phyloP scores from a whole-genome alignment of 53 echinoderm and acorn worm species.

The Holothuria leucospilota region DNA sequence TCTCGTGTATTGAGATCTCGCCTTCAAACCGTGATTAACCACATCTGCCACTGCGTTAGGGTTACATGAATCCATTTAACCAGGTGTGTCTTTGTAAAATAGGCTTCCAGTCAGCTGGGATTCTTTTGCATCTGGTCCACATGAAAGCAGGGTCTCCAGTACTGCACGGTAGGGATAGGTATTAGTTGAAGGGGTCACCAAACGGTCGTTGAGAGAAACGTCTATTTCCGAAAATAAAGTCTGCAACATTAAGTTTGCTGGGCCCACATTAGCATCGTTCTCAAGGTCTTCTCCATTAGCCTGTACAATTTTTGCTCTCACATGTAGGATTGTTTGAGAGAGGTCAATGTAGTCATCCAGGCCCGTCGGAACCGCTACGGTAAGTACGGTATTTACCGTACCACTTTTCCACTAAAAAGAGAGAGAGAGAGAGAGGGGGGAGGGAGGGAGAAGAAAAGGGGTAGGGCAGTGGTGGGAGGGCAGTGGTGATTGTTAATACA shows the following conservation, averaged over 20 bases:
- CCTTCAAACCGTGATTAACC: constrained; percentile 22
- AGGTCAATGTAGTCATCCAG: constrained; percentile 71
- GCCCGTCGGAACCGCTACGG: no score
- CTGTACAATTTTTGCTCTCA: constrained; percentile 52
- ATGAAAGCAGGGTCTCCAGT: constrained; percentile 61
- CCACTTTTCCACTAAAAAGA: no score
- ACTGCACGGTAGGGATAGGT: not conserved
- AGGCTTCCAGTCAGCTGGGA: constrained; percentile 43
- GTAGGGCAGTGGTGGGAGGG: no score
- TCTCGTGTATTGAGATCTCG: not conserved
- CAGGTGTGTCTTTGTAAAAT: not conserved
- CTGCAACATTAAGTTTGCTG: constrained; percentile 64
- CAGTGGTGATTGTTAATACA: no score
- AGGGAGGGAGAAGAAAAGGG: no score
- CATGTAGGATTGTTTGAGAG: constrained; percentile 54
- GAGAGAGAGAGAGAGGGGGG: no score
- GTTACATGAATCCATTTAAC: not conserved
- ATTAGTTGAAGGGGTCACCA: constrained; percentile 50
- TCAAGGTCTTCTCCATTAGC: constrained; percentile 56
- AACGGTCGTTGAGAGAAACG: constrained; percentile 34
- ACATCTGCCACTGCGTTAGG: not conserved
- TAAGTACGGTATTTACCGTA: no score
- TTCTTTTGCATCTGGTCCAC: constrained; percentile 24
- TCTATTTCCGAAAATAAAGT: constrained; percentile 73
- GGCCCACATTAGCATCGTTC: constrained; percentile 56